phyloP scores from a whole-genome alignment of 2,797 vertebrate genomes.

The Petrocephalus sullivani region DNA sequence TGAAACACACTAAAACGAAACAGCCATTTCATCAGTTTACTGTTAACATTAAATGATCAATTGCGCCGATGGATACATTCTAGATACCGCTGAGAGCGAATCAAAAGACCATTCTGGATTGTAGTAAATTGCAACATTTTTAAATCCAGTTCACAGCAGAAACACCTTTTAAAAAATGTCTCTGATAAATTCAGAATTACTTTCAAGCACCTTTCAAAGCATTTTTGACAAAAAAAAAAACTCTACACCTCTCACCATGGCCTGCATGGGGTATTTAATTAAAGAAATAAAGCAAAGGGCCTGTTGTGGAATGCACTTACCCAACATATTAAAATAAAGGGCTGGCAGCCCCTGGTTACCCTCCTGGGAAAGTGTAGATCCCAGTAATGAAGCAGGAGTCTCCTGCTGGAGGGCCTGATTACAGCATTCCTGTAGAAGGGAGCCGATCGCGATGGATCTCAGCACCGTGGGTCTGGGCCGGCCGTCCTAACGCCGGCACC shows the following conservation, averaged over 20 bases:
- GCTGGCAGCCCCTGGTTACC: conserved; percentile 48
- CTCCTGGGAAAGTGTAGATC: conserved; percentile 50
- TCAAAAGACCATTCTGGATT: not conserved
- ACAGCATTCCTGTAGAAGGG: conserved; percentile 50
- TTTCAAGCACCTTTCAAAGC: not conserved
- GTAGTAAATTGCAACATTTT: not conserved
- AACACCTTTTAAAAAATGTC: not conserved
- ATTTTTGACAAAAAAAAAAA: conserved; percentile 10
- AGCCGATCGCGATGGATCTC: conserved; percentile 43
- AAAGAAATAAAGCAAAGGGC: conserved; percentile 43
- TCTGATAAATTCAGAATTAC: not conserved
- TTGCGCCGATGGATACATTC: not conserved
- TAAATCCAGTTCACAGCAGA: not conserved
- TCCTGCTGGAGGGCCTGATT: conserved; percentile 58
- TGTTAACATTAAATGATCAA: not conserved
- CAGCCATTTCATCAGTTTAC: not conserved
- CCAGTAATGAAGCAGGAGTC: conserved; percentile 49
- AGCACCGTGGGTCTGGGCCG: conserved; percentile 46
- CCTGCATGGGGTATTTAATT: conserved; percentile 47
- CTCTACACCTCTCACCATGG: conserved; percentile 13
- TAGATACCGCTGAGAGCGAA: not conserved
- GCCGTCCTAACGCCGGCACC: conserved; percentile 28
- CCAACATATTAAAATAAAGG: conserved; percentile 45
- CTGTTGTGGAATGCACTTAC: conserved; percentile 41
- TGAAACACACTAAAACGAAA: not conserved